Evolutionary conservation across 2,113 vertebrate genomes (phyloP).

Genomic region (Brachionichthys hirsutus): DNA sequence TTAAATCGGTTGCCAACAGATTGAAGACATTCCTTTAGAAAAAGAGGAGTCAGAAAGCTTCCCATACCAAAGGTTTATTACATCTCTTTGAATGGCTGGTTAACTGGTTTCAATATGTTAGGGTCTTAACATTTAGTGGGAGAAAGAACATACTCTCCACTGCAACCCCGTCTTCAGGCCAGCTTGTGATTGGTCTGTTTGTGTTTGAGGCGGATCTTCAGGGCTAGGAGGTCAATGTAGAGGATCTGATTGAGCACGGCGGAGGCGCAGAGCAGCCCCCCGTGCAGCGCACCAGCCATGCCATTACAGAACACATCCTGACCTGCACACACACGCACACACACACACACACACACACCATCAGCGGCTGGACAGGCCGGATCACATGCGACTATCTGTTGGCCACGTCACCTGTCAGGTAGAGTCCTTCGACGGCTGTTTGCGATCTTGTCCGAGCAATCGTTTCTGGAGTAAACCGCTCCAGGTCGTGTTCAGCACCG

Average conservation of each 20-base stretch:
- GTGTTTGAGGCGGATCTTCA: slow-evolving; percentile 76
- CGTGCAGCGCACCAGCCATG: slow-evolving; percentile 81
- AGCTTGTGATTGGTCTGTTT: slow-evolving; percentile 8
- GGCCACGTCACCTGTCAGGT: slow-evolving; percentile 72
- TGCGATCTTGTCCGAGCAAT: slow-evolving; percentile 70
- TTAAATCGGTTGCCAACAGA: too few relatives aligned
- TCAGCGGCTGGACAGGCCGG: background rate
- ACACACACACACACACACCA: background rate
- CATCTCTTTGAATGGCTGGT: too few relatives aligned
- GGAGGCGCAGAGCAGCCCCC: slow-evolving; percentile 79
- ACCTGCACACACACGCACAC: slow-evolving; percentile 56
- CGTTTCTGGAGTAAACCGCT: slow-evolving; percentile 72
- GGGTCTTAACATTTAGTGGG: too few relatives aligned
- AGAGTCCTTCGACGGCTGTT: slow-evolving; percentile 74
- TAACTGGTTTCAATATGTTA: too few relatives aligned
- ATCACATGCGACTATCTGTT: background rate
- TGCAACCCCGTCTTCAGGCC: background rate
- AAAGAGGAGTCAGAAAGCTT: too few relatives aligned
- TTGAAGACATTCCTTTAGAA: too few relatives aligned
- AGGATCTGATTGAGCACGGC: slow-evolving; percentile 77
- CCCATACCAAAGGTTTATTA: too few relatives aligned
- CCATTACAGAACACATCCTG: slow-evolving; percentile 83
- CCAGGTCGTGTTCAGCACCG: slow-evolving; percentile 76
- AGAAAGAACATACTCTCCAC: background rate
- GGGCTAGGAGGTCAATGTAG: slow-evolving; percentile 79